A percentile compares a stretch with the other conserved stretches of the same genome.
Conservation (phyloP, 2,797 vertebrate genomes). For the Cetoscarus ocellatus region DNA sequence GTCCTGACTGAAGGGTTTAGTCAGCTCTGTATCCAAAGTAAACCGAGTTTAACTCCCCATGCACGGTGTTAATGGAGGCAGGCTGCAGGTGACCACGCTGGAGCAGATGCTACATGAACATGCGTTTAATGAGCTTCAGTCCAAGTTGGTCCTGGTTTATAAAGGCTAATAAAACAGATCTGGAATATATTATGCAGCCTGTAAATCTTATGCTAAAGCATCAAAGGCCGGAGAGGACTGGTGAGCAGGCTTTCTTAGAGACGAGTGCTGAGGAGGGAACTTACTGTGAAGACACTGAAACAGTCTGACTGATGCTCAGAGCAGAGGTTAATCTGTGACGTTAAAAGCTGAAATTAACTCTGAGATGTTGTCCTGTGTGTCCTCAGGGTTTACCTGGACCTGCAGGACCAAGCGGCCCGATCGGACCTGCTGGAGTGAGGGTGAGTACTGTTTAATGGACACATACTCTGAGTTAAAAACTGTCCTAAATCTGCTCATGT, state of each 20-base stretch:
- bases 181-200: slow-evolving; percentile 75
- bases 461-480: not conserved
- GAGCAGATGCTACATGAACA: slow-evolving; percentile 63
- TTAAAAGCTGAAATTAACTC: not conserved
- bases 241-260: slow-evolving; percentile 40
- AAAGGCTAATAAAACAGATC: slow-evolving; percentile 75
- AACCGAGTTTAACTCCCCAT: slow-evolving; percentile 7
- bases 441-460: slow-evolving; percentile 78
- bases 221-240: slow-evolving; percentile 68
- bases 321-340: slow-evolving; percentile 15
- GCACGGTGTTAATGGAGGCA: slow-evolving; percentile 18
- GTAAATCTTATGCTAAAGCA: slow-evolving; percentile 75
- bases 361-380: slow-evolving; percentile 39
- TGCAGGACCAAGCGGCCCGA: slow-evolving; percentile 87
- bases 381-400: slow-evolving; percentile 90
- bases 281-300: slow-evolving; percentile 35
- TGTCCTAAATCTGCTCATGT: not conserved
- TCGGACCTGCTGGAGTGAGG: slow-evolving; percentile 92
- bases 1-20: slow-evolving; percentile 5
- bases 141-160: slow-evolving; percentile 54
- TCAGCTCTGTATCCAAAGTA: slow-evolving; percentile 13
- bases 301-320: slow-evolving; percentile 36
- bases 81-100: slow-evolving; percentile 66
- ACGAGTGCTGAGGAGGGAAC: slow-evolving; percentile 41
- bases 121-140: slow-evolving; percentile 72